These are phyloP conservation scores for Salmo trutta DNA, from an alignment of 2,797 vertebrate species.

Conservation along the genomic window DNA sequence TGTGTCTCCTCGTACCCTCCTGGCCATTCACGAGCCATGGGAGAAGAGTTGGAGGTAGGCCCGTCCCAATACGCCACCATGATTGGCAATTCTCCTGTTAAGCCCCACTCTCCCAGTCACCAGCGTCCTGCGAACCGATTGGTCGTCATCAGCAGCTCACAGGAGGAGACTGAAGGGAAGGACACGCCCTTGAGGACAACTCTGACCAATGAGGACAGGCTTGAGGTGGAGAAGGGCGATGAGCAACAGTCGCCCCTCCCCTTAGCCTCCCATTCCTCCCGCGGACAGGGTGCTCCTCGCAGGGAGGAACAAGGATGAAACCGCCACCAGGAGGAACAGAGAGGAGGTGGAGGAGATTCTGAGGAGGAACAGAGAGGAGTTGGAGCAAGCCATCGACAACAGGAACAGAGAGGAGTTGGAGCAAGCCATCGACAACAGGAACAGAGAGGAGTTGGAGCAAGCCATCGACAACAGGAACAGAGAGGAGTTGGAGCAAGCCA, in stretches of 20 bases:
- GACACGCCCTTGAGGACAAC: neutral
- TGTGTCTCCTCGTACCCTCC: constrained; percentile 81
- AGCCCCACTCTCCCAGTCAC: neutral
- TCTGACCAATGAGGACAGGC: constrained; percentile 13
- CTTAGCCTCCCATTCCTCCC: neutral
- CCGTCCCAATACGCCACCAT: neutral
- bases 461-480: constrained; percentile 43
- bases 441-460: constrained; percentile 41
- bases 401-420: too few relatives aligned
- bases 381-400: constrained; percentile 42
- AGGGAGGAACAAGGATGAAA: constrained; percentile 73
- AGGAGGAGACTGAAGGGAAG: constrained; percentile 61
- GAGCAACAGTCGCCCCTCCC: neutral
- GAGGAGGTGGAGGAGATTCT: constrained; percentile 63
- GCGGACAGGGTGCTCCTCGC: constrained; percentile 39
- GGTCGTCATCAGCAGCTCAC: constrained; percentile 67
- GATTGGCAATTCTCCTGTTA: neutral
- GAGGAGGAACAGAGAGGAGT: neutral
- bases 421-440: too few relatives aligned
- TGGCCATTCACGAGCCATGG: constrained; percentile 81
- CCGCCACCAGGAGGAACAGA: constrained; percentile 46
- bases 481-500: too few relatives aligned
- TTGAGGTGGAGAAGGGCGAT: neutral
- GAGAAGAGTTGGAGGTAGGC: constrained; percentile 59
- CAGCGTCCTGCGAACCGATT: constrained; percentile 12